phyloP scores from a whole-genome alignment of 1,140 invertebrate species.

The Thrips palmi region DNA sequence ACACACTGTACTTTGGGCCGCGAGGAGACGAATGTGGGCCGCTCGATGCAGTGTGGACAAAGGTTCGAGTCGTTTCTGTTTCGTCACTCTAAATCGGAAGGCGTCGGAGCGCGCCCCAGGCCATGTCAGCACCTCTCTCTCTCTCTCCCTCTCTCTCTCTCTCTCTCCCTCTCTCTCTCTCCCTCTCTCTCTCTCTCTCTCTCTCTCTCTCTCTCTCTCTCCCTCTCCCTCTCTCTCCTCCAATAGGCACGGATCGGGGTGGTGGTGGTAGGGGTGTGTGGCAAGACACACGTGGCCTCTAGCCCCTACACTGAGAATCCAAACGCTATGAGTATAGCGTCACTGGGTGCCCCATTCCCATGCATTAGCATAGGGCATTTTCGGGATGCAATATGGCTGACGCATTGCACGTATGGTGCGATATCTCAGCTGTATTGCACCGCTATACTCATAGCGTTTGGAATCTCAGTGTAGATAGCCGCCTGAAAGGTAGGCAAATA shows the following conservation, averaged over 20 bases:
- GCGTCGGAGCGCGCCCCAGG: not conserved
- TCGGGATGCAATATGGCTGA: not conserved
- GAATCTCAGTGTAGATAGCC: too few species aligned
- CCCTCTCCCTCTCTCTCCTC: not conserved
- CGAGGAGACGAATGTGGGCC: too few species aligned
- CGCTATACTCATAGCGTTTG: too few species aligned
- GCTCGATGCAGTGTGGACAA: too few species aligned
- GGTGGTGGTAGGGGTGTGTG: too few species aligned
- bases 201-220: slow-evolving; percentile 4
- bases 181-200: slow-evolving; percentile 8
- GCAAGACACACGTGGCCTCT: too few species aligned
- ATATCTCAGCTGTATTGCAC: too few species aligned
- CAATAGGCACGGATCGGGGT: not conserved
- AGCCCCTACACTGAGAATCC: not conserved
- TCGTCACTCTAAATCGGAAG: not conserved
- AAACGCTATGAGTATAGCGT: not conserved
- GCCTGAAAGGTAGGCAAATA: too few species aligned
- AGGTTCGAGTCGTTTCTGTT: not conserved
- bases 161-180: slow-evolving; percentile 10
- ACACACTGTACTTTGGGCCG: too few species aligned
- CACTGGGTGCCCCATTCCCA: slow-evolving; percentile 2
- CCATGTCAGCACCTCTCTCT: not conserved
- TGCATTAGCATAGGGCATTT: slow-evolving; percentile 2
- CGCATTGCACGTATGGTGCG: not conserved
- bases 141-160: slow-evolving; percentile 6